These are phyloP conservation scores for Zoroaster sp. DNA, from an alignment of 53 echinoderm and acorn worm species.

Conservation along the genomic window DNA sequence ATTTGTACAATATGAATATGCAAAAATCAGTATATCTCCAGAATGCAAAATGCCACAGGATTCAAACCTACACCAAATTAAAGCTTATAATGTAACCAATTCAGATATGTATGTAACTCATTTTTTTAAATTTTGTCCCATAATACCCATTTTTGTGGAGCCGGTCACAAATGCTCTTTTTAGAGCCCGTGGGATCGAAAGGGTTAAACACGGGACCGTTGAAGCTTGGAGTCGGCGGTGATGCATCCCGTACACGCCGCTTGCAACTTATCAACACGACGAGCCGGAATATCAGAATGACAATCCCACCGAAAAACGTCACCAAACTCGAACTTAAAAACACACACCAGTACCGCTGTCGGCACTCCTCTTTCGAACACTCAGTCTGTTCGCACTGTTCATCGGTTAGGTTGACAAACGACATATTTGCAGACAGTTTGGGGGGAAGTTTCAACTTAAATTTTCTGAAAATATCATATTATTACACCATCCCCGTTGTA, in stretches of 20 bases:
- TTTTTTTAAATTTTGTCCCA: too few species aligned
- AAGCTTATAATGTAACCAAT: too few species aligned
- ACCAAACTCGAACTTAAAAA: constrained; percentile 93
- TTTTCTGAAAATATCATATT: too few species aligned
- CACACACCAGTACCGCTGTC: constrained; percentile 83
- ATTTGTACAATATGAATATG: too few species aligned
- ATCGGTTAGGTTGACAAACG: constrained; percentile 64
- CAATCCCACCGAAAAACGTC: constrained; percentile 85
- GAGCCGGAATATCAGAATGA: constrained; percentile 77
- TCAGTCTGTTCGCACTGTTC: constrained; percentile 58
- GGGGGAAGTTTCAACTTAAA: background rate
- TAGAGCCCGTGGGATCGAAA: too few species aligned
- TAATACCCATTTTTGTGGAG: too few species aligned
- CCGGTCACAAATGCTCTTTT: too few species aligned
- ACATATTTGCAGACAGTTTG: constrained; percentile 59
- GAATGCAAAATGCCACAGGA: too few species aligned
- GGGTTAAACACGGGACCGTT: constrained; percentile 23
- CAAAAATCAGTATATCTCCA: too few species aligned
- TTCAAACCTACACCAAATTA: too few species aligned
- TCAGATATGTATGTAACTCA: too few species aligned
- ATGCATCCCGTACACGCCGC: constrained; percentile 67
- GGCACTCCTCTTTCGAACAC: constrained; percentile 63
- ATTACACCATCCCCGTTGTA: too few species aligned
- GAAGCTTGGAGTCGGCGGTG: constrained; percentile 52
- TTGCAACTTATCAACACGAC: constrained; percentile 63